These are phyloP conservation scores for Petromus typicus DNA, from an alignment of 2,113 vertebrate genomes.

Conservation along the genomic window DNA sequence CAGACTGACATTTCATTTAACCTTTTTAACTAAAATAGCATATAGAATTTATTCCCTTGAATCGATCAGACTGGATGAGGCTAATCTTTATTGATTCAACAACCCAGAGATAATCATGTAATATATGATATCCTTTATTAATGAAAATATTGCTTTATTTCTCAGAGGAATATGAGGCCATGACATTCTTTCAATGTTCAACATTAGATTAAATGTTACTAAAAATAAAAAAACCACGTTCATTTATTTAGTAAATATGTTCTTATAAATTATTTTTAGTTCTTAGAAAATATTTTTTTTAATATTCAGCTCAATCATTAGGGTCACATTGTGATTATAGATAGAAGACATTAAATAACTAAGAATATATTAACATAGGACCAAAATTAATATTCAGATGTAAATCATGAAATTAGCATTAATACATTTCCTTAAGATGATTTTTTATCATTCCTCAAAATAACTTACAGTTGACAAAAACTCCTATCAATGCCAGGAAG, in stretches of 20 bases:
- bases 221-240: neutral
- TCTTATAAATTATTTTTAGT: constrained; percentile 18
- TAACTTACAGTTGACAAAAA: neutral
- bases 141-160: constrained; percentile 39
- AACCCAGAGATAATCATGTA: constrained; percentile 69
- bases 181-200: neutral
- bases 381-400: constrained; percentile 47
- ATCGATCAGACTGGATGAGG: constrained; percentile 61
- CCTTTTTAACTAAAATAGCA: constrained; percentile 78
- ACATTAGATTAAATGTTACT: constrained; percentile 13
- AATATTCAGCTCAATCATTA: neutral
- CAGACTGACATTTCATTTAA: constrained; percentile 80
- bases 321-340: neutral
- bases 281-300: neutral
- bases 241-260: neutral
- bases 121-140: constrained; percentile 54
- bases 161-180: neutral
- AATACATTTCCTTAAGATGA: neutral
- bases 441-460: neutral
- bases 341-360: constrained; percentile 30
- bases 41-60: constrained; percentile 70
- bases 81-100: constrained; percentile 65
- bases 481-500: neutral
- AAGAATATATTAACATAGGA: neutral
- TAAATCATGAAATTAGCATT: neutral